Evolutionary conservation across 2,888 invertebrate genomes (phyloP).

Genomic region (Encarsia formosa): DNA sequence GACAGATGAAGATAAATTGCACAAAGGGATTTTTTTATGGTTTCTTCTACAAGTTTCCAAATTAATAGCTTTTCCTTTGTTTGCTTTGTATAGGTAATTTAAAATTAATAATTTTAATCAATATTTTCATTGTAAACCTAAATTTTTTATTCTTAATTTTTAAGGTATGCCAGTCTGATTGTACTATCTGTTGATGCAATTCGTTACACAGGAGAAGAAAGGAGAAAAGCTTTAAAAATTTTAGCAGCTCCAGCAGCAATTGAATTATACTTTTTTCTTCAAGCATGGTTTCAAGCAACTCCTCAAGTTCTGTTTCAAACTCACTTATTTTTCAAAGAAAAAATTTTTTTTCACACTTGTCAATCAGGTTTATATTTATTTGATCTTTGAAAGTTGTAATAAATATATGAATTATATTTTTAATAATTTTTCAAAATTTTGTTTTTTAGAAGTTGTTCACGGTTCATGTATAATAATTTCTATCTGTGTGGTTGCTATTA

Average conservation of each 20-base stretch:
- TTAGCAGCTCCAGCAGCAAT: constrained; percentile 65
- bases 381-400: constrained; percentile 5
- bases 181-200: constrained; percentile 75
- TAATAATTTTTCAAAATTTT: too few relatives aligned
- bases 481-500: constrained; percentile 65
- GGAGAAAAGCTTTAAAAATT: constrained; percentile 59
- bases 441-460: constrained; percentile 61
- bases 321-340: constrained; percentile 61
- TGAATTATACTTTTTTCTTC: constrained; percentile 73
- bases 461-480: constrained; percentile 65
- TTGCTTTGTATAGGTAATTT: constrained; percentile 45
- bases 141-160: constrained; percentile 29
- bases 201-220: constrained; percentile 58
- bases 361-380: constrained; percentile 60
- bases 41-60: constrained; percentile 42
- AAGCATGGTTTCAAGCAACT: constrained; percentile 73
- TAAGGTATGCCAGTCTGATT: constrained; percentile 67
- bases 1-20: constrained; percentile 44
- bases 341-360: constrained; percentile 54
- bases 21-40: constrained; percentile 41
- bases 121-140: not conserved
- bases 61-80: constrained; percentile 43
- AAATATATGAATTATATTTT: not conserved
- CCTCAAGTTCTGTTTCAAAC: constrained; percentile 67
- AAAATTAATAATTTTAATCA: not conserved